Evolutionary conservation across 2,113 vertebrate species (phyloP).

Genomic region (Nerophis lumbriciformis): DNA sequence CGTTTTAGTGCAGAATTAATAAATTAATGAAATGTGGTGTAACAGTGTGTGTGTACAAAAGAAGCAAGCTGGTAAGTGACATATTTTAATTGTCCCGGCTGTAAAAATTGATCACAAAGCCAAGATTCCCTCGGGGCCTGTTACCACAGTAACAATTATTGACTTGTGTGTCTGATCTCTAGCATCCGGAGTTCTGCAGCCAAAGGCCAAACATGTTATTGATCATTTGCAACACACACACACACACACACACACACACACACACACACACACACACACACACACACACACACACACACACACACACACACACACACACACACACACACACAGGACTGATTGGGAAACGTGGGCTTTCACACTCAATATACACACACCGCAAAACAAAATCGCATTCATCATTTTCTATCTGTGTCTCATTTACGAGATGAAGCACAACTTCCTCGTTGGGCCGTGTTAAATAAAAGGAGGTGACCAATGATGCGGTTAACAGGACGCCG

Average conservation of each 20-base stretch:
- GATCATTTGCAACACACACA: conserved; percentile 4
- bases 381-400: not conserved
- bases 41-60: not conserved
- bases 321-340: not conserved
- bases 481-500: conserved; percentile 44
- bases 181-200: conserved; percentile 11
- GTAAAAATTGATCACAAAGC: not conserved
- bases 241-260: not conserved
- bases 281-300: too few relatives aligned
- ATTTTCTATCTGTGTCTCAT: not conserved
- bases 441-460: conserved; percentile 41
- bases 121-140: not conserved
- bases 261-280: too few relatives aligned
- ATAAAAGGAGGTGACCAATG: conserved; percentile 55
- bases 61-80: not conserved
- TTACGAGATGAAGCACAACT: not conserved
- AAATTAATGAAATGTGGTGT: not conserved
- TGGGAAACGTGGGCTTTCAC: conserved; percentile 10
- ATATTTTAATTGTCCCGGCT: not conserved
- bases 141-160: conserved; percentile 7
- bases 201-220: conserved; percentile 27
- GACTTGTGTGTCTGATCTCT: conserved; percentile 20
- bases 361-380: conserved; percentile 5
- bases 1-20: too few relatives aligned
- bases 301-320: too few relatives aligned